Evolutionary conservation across 2,797 vertebrate species (phyloP), one percentile per base, ranked within the genome.

Genomic region (Nyctalus aviator): DNA sequence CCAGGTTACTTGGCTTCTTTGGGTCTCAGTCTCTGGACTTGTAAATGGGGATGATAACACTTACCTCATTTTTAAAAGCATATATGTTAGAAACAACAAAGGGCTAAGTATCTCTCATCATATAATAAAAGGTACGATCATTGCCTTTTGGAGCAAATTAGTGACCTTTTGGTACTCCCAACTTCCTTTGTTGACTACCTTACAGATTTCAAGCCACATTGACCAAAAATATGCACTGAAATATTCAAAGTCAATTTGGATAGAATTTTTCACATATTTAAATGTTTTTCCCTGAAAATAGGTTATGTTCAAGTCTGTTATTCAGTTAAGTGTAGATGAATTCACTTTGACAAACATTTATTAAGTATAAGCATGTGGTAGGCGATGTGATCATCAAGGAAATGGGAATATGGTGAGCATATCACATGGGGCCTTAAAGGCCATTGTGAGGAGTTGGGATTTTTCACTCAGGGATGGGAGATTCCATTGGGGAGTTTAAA

Each of bases 201-300:
- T 92, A 15, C 10, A 95, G 77, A 77, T 77, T 92, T 90, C 35
- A 95, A 88, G 77, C 55, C 50, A 73, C 41, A 44, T 46, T 73
- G 84, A 23, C 72, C 79, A 87, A 64, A 96, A 88, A 48, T 81
- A 59, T 69, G 88, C 88, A 95, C 11, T 83, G 57, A 90, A 86
- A 77, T 90, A 73, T 57, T 89, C 66, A 77, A 83, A 91, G 27
- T 96, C 50, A 77, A 23, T 88, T 95, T 85, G 37, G 81, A 79
- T 32, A 48, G 55, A 93, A 90, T 25, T 87, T 59, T 89, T 64
- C 10, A 66, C 25, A 37, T 66, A 41, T 46, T 95, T 82, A 35
- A 90, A 57, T 50, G 2, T 88, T 66, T 93, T 90, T 32, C 72
- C 84, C 15, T 73, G 25, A 75, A 77, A 82, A 53, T 64, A 71